phyloP scores from a whole-genome alignment of 1,140 invertebrate genomes.

The Metaphire vulgaris region DNA sequence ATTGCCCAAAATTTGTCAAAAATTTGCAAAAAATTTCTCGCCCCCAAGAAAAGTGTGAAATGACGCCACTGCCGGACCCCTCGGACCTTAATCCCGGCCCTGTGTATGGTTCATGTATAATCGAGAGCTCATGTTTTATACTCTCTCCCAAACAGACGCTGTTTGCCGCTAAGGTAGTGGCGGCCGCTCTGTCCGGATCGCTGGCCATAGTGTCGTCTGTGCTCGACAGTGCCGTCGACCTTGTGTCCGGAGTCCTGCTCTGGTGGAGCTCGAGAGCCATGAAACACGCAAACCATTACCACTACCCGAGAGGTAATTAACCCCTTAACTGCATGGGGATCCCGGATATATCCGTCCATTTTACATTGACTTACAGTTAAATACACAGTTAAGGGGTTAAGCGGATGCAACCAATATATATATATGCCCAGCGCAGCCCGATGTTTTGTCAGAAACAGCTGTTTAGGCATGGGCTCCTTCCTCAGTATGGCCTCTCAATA shows the following conservation, averaged over 20 bases:
- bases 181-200: slow-evolving; percentile 46
- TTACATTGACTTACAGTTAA: neutral
- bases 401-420: neutral
- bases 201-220: slow-evolving; percentile 43
- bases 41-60: too few relatives aligned
- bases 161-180: slow-evolving; percentile 39
- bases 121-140: too few relatives aligned
- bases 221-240: slow-evolving; percentile 45
- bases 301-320: slow-evolving; percentile 39
- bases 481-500: too few relatives aligned
- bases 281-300: slow-evolving; percentile 40
- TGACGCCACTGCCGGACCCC: too few relatives aligned
- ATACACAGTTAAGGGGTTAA: neutral
- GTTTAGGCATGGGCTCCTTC: too few relatives aligned
- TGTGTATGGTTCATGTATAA: too few relatives aligned
- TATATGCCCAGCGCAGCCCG: neutral
- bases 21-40: too few relatives aligned
- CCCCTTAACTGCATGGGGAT: neutral
- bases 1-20: too few relatives aligned
- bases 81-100: too few relatives aligned
- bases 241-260: slow-evolving; percentile 44
- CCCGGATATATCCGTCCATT: too few relatives aligned
- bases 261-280: slow-evolving; percentile 41
- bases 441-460: neutral
- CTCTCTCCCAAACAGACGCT: slow-evolving; percentile 31